Evolutionary conservation across 2,797 vertebrate species (phyloP), one percentile per base, ranked within the genome.

Genomic region (Balearica regulorum): DNA sequence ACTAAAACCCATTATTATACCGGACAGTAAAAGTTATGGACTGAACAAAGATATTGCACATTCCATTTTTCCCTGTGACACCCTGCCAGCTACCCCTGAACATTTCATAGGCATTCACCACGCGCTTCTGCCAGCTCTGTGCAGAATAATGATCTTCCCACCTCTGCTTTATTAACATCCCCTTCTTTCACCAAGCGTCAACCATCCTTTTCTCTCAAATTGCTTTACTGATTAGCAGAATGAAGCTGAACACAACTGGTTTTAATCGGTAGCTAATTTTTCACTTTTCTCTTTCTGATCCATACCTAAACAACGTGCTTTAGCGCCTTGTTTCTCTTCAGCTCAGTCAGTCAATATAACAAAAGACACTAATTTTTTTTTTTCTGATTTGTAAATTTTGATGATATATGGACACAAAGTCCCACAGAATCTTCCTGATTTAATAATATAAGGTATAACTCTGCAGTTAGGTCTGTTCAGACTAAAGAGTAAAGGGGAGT

Each of bases 1-100:
- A 90, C 75, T 89, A 85, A 91, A 94, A 9, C 8, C n/a, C 60
- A 90, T 93, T 92, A 93, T 96, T 94, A 89, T 49, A 89, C 35
- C 0, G 48, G 90, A 87, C 78, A 94, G 73, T 91, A 89, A 88
- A 96, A 94, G 72, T 89, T 95, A 96, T 73, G 78, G 86, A 87
- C 92, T 66, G 86, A 93, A 96, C 90, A 89, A 91, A 95, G 80
- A 78, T 65, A 83, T 31, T 37, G 37, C 55, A 64, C 71, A 62
- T 92, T 66, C 75, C 70, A 85, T 92, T 95, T 89, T 89, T 83
- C 62, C 70, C 68, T 41, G 31, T 77, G 81, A 92, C 71, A 89
- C 11, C 4, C 20, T 70, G 81, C 68, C 86, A 95, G 11, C 28
- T 29, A 55, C 48, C n/a, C 48, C 69, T 58, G 57, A 91, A 86